Percentiles rank a stretch among this genome's conserved stretches.
Evolutionary conservation across 1,140 invertebrate species (phyloP).

Genomic region (Pararge aegeria): DNA sequence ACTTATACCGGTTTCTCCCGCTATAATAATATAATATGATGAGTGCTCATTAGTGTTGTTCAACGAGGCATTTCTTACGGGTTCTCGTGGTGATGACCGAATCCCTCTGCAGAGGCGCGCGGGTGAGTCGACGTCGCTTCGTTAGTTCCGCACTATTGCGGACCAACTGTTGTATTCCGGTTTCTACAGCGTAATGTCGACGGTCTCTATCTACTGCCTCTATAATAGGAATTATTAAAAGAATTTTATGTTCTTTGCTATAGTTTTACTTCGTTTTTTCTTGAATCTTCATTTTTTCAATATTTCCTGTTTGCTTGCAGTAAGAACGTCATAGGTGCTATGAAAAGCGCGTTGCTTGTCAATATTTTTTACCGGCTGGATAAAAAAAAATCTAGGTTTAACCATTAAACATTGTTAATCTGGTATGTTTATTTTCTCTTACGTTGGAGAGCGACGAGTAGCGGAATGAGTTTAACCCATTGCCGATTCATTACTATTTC

Average conservation of each 20-base stretch:
- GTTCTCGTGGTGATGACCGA: constrained; percentile 22
- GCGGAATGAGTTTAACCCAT: no score
- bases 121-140: constrained; percentile 29
- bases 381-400: no score
- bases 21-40: constrained; percentile 15
- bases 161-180: constrained; percentile 43
- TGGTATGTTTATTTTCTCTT: no score
- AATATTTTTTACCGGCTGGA: no score
- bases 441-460: no score
- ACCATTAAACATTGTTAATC: no score
- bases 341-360: no score
- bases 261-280: no score
- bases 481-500: no score
- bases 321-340: no score
- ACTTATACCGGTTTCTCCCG: constrained; percentile 17
- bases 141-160: constrained; percentile 53
- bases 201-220: neutral
- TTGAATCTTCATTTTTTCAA: no score
- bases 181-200: neutral
- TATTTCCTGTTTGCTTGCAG: no score
- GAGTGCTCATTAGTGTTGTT: constrained; percentile 32
- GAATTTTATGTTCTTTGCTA: neutral
- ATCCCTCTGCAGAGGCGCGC: neutral
- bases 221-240: neutral
- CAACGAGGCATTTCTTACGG: constrained; percentile 31